These are phyloP conservation scores for Tetrapedia diversipes DNA, from an alignment of 2,888 invertebrate genomes.

Conservation along the genomic window DNA sequence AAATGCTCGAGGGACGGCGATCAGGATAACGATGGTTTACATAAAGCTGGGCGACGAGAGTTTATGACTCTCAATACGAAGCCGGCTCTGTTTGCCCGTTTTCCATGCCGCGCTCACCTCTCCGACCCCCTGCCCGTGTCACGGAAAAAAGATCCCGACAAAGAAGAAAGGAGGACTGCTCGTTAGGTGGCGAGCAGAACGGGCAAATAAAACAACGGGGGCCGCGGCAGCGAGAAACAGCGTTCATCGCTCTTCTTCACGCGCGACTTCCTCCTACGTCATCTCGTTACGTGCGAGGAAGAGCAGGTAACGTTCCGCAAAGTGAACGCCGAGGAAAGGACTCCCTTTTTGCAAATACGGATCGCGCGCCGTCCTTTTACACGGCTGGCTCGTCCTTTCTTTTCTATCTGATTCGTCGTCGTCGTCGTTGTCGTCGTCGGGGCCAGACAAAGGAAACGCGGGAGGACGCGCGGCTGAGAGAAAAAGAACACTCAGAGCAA, in stretches of 20 bases:
- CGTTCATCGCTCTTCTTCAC: slow-evolving; percentile 59
- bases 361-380: slow-evolving; percentile 40
- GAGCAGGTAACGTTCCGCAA: slow-evolving; percentile 58
- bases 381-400: slow-evolving; percentile 8
- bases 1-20: slow-evolving; percentile 36
- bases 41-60: slow-evolving; percentile 47
- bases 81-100: slow-evolving; percentile 41
- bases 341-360: slow-evolving; percentile 56
- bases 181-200: slow-evolving; percentile 63
- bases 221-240: slow-evolving; percentile 28
- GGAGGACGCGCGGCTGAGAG: not conserved
- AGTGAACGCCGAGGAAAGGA: slow-evolving; percentile 41
- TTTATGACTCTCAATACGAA: slow-evolving; percentile 47
- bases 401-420: slow-evolving; percentile 52
- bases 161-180: slow-evolving; percentile 64
- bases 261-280: slow-evolving; percentile 55
- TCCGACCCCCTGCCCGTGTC: slow-evolving; percentile 3
- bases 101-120: slow-evolving; percentile 11
- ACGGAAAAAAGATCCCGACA: slow-evolving; percentile 47
- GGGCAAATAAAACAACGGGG: slow-evolving; percentile 45
- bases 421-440: no score
- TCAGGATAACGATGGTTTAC: slow-evolving; percentile 56
- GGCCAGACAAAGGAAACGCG: slow-evolving; percentile 22
- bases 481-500: not conserved
- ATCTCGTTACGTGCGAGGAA: slow-evolving; percentile 64